Evolutionary conservation across 2,888 invertebrate genomes (phyloP).

Genomic region (Odontothrips loti): DNA sequence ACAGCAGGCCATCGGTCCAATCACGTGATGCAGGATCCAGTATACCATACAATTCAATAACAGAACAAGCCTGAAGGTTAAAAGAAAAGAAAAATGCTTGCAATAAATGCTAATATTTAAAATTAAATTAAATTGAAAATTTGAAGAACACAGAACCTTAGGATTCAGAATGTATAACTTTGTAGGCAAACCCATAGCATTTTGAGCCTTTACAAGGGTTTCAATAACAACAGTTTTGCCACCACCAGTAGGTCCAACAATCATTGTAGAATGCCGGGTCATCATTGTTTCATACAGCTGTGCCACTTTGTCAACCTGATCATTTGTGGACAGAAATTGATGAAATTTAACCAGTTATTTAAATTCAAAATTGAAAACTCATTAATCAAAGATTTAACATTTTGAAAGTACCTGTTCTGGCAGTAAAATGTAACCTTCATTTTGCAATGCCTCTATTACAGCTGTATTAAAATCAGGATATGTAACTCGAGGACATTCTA

Average conservation of each 20-base stretch:
- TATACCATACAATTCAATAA: slow-evolving; percentile 83
- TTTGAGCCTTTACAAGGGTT: slow-evolving; percentile 71
- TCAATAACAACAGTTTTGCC: slow-evolving; percentile 85
- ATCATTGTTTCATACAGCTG: slow-evolving; percentile 93
- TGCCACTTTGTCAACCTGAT: slow-evolving; percentile 77
- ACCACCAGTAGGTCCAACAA: slow-evolving; percentile 89
- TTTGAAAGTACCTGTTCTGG: slow-evolving; percentile 59
- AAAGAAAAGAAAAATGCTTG: background rate
- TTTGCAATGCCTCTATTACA: slow-evolving; percentile 63
- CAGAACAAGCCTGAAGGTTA: slow-evolving; percentile 67
- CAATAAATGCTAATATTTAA: background rate
- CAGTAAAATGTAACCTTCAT: slow-evolving; percentile 64
- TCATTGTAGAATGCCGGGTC: slow-evolving; percentile 87
- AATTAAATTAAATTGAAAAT: slow-evolving; percentile 6
- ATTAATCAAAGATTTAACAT: background rate
- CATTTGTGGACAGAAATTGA: slow-evolving; percentile 33
- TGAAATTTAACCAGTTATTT: too few species aligned
- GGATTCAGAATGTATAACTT: slow-evolving; percentile 79
- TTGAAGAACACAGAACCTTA: slow-evolving; percentile 55
- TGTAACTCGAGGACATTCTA: slow-evolving; percentile 81
- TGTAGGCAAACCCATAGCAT: slow-evolving; percentile 68
- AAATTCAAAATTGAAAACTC: background rate
- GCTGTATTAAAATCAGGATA: slow-evolving; percentile 83
- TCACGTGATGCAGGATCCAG: slow-evolving; percentile 80
- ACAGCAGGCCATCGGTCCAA: slow-evolving; percentile 89